Evolutionary conservation across 2,888 invertebrate species (phyloP).

Genomic region (Callyntrura sp.): DNA sequence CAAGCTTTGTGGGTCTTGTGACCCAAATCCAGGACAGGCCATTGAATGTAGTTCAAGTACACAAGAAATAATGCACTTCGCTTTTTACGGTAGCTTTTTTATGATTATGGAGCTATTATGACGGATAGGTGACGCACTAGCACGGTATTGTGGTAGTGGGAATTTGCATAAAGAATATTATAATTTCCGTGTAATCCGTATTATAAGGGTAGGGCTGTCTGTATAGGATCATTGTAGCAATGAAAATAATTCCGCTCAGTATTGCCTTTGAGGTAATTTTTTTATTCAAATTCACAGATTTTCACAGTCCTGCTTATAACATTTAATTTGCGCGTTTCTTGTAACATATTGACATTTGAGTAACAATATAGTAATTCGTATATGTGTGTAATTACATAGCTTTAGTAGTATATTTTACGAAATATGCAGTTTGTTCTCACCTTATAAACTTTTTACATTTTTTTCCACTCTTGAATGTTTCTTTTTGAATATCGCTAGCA

Average conservation of each 20-base stretch:
- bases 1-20: background rate
- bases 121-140: background rate
- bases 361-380: background rate
- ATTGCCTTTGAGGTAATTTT: background rate
- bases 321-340: background rate
- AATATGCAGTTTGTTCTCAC: background rate
- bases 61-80: conserved; percentile 28
- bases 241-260: background rate
- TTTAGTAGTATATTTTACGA: background rate
- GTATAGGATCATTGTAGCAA: no score
- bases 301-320: background rate
- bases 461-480: no score
- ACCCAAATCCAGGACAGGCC: conserved; percentile 54
- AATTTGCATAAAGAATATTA: no score
- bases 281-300: conserved; percentile 21
- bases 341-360: background rate
- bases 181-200: no score
- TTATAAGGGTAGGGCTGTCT: no score
- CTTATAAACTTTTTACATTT: background rate
- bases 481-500: no score
- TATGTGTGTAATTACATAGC: background rate
- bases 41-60: conserved; percentile 66
- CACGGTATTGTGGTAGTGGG: background rate
- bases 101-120: background rate
- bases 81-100: background rate